Conservation (phyloP, 2,797 vertebrate genomes). For the Tapera naevia region DNA sequence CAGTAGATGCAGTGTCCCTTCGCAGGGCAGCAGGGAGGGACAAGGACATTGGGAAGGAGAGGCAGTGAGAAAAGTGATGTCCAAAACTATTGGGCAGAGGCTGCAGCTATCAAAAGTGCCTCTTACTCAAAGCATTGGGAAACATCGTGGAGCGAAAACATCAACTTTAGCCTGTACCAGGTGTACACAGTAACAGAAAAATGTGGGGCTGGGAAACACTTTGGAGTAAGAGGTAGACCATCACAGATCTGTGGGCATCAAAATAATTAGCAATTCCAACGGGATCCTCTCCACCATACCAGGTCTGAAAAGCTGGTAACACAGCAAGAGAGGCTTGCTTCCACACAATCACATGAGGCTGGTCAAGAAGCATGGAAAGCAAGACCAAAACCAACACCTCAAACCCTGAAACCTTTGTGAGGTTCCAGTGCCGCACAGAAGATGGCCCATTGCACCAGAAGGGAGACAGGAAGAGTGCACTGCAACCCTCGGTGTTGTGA, state of each 20-base stretch:
- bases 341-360: fast-evolving
- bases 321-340: neutral
- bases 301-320: neutral
- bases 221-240: neutral
- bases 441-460: neutral
- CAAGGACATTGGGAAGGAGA: neutral
- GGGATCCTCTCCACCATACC: neutral
- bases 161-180: neutral
- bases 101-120: fast-evolving
- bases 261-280: neutral
- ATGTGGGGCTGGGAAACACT: fast-evolving
- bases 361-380: neutral
- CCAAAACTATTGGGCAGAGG: neutral
- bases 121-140: neutral
- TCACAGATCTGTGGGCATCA: neutral
- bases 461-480: neutral
- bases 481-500: neutral
- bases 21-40: neutral
- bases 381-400: fast-evolving
- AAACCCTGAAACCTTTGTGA: neutral
- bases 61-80: neutral
- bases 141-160: too few relatives aligned
- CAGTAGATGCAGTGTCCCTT: fast-evolving
- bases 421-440: neutral
- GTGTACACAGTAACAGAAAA: neutral